Evolutionary conservation across 1,140 invertebrate genomes (phyloP), one percentile per base, ranked within the genome.

Genomic region (Euborellia annulipes): DNA sequence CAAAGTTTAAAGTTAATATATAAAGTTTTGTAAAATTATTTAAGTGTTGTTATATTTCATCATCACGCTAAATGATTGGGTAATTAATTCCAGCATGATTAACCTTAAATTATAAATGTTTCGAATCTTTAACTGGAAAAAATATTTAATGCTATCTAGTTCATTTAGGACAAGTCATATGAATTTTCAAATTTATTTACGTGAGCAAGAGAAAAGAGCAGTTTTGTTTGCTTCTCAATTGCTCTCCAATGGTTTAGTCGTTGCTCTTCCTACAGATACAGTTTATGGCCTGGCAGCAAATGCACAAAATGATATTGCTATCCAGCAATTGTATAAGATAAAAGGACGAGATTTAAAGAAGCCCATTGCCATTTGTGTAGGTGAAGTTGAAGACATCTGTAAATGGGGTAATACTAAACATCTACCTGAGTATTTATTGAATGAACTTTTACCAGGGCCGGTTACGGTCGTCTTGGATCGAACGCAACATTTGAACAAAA

Each of bases 261-360:
- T 97, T 50, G 89, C 87, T 7, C 59, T 96, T 0, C 93, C 92
- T 6, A 97, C 93, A 6, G 93, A 98, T 57, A 98, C 93, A 0
- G 78, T 98, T 23, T 98, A 97, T 66, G 94, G 94, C 0, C 59
- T 98, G 47, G 89, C 90, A 23, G 82, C 80, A 46, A 70, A 83
- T 53, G 85, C 83, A 2, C 84, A 88, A 53, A 79, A 82, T 59
- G 64, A 69, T 23, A 52, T 67, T 19, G 82, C 90, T 9, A 72
- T 86, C 17, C 61, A 78, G 41, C 76, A 73, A 47, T 61, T 98
- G 0, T 96, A 95, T 59, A 63, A 73, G 21, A 85, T 97, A 6
- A 98, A 98, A 70, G 73, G 75, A 7, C 71, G 94, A 48, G 76
- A 85, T 59, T 66, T 68, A n/a, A 64, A 62, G 2, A 98, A 97